These are phyloP conservation scores for Myiagra hebetior DNA, from an alignment of 2,113 vertebrate genomes.

Conservation along the genomic window DNA sequence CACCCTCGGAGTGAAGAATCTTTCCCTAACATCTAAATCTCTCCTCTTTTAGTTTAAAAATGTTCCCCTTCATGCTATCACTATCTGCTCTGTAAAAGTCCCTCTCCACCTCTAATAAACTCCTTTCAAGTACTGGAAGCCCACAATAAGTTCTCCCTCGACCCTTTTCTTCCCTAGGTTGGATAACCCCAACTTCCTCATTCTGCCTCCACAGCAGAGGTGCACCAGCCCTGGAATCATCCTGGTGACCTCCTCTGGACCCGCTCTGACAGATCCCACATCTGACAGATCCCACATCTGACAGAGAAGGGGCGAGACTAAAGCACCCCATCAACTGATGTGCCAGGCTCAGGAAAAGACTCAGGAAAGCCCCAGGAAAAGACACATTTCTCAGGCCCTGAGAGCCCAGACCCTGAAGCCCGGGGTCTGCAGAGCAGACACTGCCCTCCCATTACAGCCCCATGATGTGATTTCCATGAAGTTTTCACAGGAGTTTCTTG, in stretches of 20 bases:
- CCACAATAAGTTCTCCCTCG: accelerated
- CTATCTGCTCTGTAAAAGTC: neutral
- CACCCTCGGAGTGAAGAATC: neutral
- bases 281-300: neutral
- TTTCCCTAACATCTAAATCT: neutral
- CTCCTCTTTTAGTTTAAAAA: neutral
- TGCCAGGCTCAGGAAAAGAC: neutral
- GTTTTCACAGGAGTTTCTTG: neutral
- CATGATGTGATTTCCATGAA: neutral
- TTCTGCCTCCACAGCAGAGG: neutral
- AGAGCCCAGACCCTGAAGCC: neutral
- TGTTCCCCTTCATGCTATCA: no score
- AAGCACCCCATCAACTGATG: accelerated
- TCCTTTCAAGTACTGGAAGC: neutral
- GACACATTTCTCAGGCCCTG: neutral
- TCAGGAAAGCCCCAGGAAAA: neutral
- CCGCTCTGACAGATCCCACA: neutral
- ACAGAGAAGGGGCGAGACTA: neutral
- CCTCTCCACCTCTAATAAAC: neutral
- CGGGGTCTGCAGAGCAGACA: neutral
- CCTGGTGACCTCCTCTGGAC: neutral
- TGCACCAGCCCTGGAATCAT: neutral
- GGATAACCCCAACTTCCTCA: neutral
- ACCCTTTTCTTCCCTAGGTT: neutral
- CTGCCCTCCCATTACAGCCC: neutral